phyloP scores from a whole-genome alignment of 2,113 vertebrate species.

The Okapia johnstoni region DNA sequence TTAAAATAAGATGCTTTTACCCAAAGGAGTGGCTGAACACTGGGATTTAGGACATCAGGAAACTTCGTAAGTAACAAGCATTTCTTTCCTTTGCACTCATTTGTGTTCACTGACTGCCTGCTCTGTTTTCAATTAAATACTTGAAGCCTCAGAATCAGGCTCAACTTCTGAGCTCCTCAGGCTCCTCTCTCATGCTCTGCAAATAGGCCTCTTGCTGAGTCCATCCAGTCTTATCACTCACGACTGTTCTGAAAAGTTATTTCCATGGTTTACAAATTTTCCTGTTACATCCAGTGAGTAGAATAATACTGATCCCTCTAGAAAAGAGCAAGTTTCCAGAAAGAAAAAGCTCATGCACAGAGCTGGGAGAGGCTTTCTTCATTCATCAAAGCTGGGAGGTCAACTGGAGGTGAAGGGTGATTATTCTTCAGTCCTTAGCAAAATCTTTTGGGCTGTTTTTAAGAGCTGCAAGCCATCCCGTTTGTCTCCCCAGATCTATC shows the following conservation, averaged over 20 bases:
- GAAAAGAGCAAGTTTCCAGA: background rate
- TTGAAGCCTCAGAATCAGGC: background rate
- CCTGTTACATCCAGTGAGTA: background rate
- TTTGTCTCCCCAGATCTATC: background rate
- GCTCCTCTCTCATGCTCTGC: background rate
- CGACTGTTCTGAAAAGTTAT: background rate
- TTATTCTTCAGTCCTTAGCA: background rate
- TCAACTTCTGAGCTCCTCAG: background rate
- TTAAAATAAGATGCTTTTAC: background rate
- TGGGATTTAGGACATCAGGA: background rate
- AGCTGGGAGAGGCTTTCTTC: background rate
- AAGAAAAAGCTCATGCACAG: background rate
- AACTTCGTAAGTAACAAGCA: background rate
- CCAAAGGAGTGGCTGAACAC: background rate
- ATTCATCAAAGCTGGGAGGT: background rate
- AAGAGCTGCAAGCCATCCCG: too few relatives aligned
- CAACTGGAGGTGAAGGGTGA: fast-evolving
- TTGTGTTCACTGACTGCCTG: background rate
- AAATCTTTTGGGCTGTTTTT: background rate
- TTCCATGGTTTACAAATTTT: background rate
- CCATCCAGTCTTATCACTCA: background rate
- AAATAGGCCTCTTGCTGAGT: background rate
- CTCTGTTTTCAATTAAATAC: background rate
- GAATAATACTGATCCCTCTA: background rate
- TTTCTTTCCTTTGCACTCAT: background rate